Conservation (phyloP, 2,797 vertebrate genomes). For the Xenops minutus region DNA sequence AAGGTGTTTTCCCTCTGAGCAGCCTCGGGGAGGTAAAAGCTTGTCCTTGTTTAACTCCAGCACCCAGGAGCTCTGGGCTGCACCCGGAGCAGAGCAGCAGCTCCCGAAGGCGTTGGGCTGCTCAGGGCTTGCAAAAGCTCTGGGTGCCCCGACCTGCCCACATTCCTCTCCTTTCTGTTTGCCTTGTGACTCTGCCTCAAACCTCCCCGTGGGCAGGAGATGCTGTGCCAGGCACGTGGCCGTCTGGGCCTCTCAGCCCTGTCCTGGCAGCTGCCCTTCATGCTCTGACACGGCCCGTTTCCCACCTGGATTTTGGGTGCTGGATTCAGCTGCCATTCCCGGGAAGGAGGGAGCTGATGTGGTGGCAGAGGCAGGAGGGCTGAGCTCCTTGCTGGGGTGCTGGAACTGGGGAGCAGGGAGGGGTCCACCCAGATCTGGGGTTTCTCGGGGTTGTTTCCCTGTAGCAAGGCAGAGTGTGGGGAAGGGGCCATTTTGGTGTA, state of each 20-base stretch:
- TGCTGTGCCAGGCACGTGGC: not conserved
- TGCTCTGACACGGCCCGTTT: rapidly evolving
- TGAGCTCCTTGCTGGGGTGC: rapidly evolving
- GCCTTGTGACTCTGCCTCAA: not conserved
- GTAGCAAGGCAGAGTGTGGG: not conserved
- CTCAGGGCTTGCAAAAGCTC: not conserved
- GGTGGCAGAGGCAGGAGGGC: not conserved
- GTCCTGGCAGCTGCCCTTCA: not conserved
- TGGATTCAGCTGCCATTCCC: rapidly evolving
- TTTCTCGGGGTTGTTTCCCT: not conserved
- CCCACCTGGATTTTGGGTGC: not conserved
- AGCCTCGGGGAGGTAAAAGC: not conserved
- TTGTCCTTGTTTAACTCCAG: not conserved
- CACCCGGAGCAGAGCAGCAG: not conserved
- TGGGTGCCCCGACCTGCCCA: not conserved
- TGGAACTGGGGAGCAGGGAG: not conserved
- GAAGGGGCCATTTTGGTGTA: not conserved
- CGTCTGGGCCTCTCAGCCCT: not conserved
- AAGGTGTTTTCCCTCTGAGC: not conserved
- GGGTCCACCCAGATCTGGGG: rapidly evolving
- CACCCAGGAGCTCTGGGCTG: not conserved
- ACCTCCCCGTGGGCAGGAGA: not conserved
- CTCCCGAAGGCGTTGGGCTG: not conserved
- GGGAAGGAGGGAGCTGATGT: not conserved
- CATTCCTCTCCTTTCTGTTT: not conserved